Percentiles rank a stretch among this genome's conserved stretches.
phyloP scores from a whole-genome alignment of 1,140 invertebrate genomes.

The Drosophila ambigua region DNA sequence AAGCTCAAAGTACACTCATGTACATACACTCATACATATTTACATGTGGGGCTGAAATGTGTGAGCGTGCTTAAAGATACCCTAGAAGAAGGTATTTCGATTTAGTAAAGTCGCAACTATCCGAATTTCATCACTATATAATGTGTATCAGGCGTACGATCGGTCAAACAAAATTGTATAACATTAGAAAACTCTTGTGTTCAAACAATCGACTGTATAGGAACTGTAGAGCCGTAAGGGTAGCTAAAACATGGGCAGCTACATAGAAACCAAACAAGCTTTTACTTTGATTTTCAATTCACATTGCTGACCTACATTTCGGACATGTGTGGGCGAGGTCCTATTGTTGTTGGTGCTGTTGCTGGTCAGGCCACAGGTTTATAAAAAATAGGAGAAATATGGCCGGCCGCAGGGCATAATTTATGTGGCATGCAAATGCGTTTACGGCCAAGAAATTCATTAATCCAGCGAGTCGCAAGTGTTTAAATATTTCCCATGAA shows the following conservation, averaged over 20 bases:
- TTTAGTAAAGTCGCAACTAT: too few species aligned
- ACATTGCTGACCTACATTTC: constrained; percentile 74
- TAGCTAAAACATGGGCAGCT: too few species aligned
- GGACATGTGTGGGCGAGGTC: constrained; percentile 40
- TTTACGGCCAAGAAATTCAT: constrained; percentile 53
- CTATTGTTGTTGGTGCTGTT: background rate
- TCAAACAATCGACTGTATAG: too few species aligned
- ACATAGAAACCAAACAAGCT: background rate
- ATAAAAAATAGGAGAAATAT: constrained; percentile 36
- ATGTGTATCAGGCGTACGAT: too few species aligned
- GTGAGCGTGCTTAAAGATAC: constrained; percentile 2
- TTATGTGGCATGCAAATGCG: constrained; percentile 48
- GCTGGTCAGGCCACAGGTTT: constrained; percentile 41
- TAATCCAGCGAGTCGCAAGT: constrained; percentile 38
- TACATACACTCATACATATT: background rate
- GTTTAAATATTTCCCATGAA: constrained; percentile 34
- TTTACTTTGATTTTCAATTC: constrained; percentile 70
- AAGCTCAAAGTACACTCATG: constrained; percentile 42
- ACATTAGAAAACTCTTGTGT: too few species aligned
- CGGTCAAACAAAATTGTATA: too few species aligned
- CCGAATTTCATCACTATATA: too few species aligned
- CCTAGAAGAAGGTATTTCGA: too few species aligned
- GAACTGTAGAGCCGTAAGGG: too few species aligned
- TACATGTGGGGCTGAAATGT: constrained; percentile 23
- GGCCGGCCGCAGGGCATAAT: constrained; percentile 46